Percentiles rank a stretch among this genome's conserved stretches.
phyloP scores from a whole-genome alignment of 2,113 vertebrate genomes.

The Camelus bactrianus region DNA sequence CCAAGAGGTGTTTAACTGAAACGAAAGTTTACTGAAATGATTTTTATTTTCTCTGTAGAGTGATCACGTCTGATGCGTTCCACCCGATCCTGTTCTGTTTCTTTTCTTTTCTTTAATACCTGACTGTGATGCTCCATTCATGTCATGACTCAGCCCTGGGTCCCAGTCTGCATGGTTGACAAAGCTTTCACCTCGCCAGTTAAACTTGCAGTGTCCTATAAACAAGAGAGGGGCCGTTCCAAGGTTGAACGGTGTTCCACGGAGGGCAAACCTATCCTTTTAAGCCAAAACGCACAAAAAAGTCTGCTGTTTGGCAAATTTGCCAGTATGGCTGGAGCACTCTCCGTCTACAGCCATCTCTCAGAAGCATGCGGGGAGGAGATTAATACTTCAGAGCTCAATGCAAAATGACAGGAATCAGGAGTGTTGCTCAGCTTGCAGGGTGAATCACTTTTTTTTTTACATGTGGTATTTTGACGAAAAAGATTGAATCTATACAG shows the following conservation, averaged over 20 bases:
- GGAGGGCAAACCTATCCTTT: background rate
- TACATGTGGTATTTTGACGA: background rate
- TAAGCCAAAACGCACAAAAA: background rate
- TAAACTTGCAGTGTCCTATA: background rate
- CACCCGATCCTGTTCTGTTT: no score
- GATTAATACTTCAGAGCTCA: accelerated
- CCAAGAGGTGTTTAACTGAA: background rate
- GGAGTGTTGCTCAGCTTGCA: background rate
- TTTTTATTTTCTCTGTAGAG: no score
- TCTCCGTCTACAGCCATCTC: background rate
- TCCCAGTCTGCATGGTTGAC: accelerated
- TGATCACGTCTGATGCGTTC: background rate
- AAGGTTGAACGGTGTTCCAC: accelerated
- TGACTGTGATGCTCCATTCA: background rate
- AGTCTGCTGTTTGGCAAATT: no score
- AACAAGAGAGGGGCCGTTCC: no score
- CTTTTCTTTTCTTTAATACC: background rate
- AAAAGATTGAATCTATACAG: no score
- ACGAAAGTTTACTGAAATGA: background rate
- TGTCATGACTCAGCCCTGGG: background rate
- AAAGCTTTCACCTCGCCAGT: background rate
- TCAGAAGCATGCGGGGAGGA: background rate
- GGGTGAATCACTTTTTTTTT: background rate
- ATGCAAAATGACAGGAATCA: background rate
- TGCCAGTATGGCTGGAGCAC: accelerated